Percentiles rank a stretch among this genome's conserved stretches.
Evolutionary conservation across 2,888 invertebrate species (phyloP).

Genomic region (Drosophila picticornis): DNA sequence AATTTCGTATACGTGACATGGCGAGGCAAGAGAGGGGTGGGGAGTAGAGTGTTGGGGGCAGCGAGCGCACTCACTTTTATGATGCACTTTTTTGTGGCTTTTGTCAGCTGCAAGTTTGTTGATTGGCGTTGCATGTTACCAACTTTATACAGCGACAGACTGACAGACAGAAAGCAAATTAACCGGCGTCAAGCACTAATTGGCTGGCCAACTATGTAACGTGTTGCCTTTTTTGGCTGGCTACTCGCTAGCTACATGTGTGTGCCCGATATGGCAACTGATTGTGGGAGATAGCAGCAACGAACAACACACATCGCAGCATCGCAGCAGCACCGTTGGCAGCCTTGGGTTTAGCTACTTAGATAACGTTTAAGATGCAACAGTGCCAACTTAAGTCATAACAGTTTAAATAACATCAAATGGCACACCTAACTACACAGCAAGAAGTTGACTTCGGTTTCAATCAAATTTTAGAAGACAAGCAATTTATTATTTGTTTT

Average conservation of each 20-base stretch:
- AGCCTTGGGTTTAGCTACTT: conserved; percentile 66
- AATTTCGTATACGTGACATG: conserved; percentile 72
- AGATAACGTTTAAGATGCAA: conserved; percentile 73
- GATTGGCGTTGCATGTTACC: conserved; percentile 59
- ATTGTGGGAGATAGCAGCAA: conserved; percentile 17
- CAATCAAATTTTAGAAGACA: neutral
- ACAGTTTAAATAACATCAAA: conserved; percentile 69
- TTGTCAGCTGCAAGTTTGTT: conserved; percentile 55
- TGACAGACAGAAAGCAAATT: conserved; percentile 51
- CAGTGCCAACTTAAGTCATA: conserved; percentile 66
- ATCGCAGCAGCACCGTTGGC: neutral
- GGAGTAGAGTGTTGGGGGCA: conserved; percentile 2
- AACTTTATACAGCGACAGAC: conserved; percentile 51
- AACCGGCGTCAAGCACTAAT: conserved; percentile 68
- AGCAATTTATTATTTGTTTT: neutral
- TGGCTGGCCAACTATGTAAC: conserved; percentile 50
- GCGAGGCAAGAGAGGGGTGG: conserved; percentile 9
- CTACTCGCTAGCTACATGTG: conserved; percentile 1
- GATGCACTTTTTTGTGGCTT: conserved; percentile 48
- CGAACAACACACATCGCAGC: neutral
- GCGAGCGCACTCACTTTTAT: conserved; percentile 57
- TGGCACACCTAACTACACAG: conserved; percentile 22
- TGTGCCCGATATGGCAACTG: conserved; percentile 46
- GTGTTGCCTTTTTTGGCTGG: conserved; percentile 25
- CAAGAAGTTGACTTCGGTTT: neutral